Conservation (phyloP, 2,113 vertebrate genomes). For the Eidolon helvum region DNA sequence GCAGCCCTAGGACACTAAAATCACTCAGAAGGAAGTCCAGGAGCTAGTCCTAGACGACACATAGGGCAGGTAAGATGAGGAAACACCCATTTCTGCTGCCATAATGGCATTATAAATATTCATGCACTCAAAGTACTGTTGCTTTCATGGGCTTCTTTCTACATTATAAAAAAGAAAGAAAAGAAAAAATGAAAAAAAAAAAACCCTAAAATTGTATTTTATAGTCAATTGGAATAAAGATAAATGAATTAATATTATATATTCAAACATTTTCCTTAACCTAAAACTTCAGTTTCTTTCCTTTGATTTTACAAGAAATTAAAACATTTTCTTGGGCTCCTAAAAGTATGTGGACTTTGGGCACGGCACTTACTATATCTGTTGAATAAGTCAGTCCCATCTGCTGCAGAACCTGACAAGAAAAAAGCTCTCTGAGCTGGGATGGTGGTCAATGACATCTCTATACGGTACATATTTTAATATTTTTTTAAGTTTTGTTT, state of each 20-base stretch:
- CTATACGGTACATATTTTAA: neutral
- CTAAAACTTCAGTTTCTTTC: neutral
- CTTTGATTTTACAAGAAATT: neutral
- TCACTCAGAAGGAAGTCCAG: neutral
- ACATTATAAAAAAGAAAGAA: neutral
- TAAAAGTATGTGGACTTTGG: neutral
- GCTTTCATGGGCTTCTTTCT: neutral
- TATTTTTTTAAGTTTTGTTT: neutral
- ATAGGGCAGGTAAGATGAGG: neutral
- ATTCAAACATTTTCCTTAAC: neutral
- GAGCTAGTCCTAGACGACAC: neutral
- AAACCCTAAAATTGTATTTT: neutral
- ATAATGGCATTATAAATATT: neutral
- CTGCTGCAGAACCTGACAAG: neutral
- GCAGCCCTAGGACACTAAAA: neutral
- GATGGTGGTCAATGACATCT: neutral
- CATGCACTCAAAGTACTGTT: neutral
- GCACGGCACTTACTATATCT: fast-evolving
- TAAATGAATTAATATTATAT: neutral
- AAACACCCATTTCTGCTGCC: neutral
- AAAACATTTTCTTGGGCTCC: neutral
- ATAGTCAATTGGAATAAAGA: neutral
- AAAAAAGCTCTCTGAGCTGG: neutral
- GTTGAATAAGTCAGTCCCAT: neutral
- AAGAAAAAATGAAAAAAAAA: neutral